phyloP scores from a whole-genome alignment of 2,888 invertebrate species.

The Ophion slaviceki region DNA sequence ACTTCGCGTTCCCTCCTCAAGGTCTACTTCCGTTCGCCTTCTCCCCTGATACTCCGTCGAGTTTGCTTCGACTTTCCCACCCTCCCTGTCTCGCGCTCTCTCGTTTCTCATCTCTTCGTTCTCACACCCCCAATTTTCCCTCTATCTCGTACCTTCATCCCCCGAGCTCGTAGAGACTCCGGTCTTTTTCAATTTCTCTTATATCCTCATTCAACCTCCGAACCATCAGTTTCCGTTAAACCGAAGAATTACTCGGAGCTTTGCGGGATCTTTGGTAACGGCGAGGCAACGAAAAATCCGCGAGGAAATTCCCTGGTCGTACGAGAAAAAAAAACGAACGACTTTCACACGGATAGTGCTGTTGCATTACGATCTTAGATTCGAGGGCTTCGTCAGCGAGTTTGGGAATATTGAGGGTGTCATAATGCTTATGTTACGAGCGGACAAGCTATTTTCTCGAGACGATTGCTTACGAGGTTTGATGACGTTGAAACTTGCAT shows the following conservation, averaged over 20 bases:
- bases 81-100: conserved; percentile 19
- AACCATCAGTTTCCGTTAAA: conserved; percentile 64
- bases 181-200: conserved; percentile 65
- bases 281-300: neutral
- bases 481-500: too few relatives aligned
- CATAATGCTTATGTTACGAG: too few relatives aligned
- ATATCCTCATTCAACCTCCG: conserved; percentile 39
- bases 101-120: conserved; percentile 22
- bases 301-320: neutral
- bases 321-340: neutral
- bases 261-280: conserved; percentile 33
- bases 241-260: conserved; percentile 52
- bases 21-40: conserved; percentile 10
- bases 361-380: neutral
- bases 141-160: conserved; percentile 53
- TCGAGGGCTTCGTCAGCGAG: neutral
- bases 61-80: conserved; percentile 40
- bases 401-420: neutral
- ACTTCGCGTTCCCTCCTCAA: conserved; percentile 34
- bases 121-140: conserved; percentile 35
- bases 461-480: too few relatives aligned
- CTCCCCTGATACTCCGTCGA: conserved; percentile 31
- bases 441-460: too few relatives aligned
- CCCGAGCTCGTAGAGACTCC: conserved; percentile 29
- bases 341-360: neutral